A percentile compares a stretch with the other conserved stretches of the same genome.
phyloP scores from a whole-genome alignment of 2,888 invertebrate genomes.

The Eupsilia transversa region DNA sequence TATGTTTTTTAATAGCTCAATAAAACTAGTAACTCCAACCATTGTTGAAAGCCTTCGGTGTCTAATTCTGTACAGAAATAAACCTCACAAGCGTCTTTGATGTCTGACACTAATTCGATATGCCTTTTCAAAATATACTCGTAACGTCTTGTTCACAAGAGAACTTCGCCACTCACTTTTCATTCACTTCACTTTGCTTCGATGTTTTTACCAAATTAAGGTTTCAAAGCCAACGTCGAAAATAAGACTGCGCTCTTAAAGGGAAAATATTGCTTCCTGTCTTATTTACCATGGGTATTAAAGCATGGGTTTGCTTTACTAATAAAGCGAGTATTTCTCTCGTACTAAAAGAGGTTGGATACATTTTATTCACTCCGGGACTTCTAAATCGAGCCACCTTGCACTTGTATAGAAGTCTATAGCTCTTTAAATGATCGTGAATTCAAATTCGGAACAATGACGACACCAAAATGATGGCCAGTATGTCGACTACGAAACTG shows the following conservation, averaged over 20 bases:
- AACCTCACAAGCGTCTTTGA: constrained; percentile 15
- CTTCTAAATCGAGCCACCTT: not conserved
- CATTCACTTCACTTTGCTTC: constrained; percentile 3
- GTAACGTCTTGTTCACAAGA: constrained; percentile 19
- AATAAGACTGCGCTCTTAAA: not conserved
- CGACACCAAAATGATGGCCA: not conserved
- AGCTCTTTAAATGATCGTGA: not conserved
- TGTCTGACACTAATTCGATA: not conserved
- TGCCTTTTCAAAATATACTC: constrained; percentile 24
- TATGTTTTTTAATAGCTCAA: not conserved
- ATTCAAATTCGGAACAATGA: not conserved
- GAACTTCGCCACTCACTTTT: not conserved
- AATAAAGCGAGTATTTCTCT: not conserved
- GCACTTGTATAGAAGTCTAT: not conserved
- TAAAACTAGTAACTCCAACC: not conserved
- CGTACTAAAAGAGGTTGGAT: not conserved
- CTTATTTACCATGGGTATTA: not conserved
- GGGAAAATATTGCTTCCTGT: not conserved
- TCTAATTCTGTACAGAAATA: constrained; percentile 17
- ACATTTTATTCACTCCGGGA: not conserved
- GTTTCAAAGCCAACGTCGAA: constrained; percentile 10
- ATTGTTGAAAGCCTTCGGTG: constrained; percentile 21
- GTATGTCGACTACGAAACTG: not conserved
- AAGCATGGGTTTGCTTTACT: not conserved
- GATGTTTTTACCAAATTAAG: not conserved